Percentiles rank a stretch among this genome's conserved stretches.
phyloP scores from a whole-genome alignment of 2,113 vertebrate genomes.

The Paracyprichromis sp. region DNA sequence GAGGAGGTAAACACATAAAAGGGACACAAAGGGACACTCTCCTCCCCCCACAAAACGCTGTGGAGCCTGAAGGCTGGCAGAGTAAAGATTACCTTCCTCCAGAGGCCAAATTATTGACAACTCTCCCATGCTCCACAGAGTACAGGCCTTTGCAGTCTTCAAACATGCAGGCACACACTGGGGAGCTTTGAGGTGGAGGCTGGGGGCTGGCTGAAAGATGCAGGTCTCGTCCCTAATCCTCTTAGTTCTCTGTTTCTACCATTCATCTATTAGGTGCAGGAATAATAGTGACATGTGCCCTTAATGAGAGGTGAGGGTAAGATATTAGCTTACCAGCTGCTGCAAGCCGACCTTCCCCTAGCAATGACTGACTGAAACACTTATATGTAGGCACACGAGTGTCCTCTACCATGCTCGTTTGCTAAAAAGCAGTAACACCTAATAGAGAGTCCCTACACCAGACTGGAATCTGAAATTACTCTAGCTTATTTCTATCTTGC shows the following conservation, averaged over 20 bases:
- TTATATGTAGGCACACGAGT: not conserved
- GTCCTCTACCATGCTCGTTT: not conserved
- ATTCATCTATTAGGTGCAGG: not conserved
- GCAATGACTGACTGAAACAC: not conserved
- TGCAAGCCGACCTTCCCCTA: not conserved
- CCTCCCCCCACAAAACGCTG: not conserved
- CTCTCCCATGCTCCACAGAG: not conserved
- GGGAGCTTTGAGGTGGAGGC: not conserved
- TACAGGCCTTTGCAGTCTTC: conserved; percentile 14
- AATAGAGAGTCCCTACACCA: not conserved
- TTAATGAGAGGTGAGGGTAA: not conserved
- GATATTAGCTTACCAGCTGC: not conserved
- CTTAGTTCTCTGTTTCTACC: not conserved
- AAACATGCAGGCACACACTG: conserved; percentile 20
- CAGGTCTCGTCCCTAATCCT: not conserved
- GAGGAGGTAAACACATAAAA: not conserved
- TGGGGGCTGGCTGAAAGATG: not conserved
- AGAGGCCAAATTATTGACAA: conserved; percentile 37
- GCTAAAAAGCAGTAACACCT: not conserved
- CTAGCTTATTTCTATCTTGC: not conserved
- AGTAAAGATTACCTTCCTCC: conserved; percentile 37
- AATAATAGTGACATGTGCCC: not conserved
- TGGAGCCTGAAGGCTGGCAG: not conserved
- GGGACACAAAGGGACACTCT: not conserved
- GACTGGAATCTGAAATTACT: not conserved